A percentile compares a stretch with the other conserved stretches of the same genome.
These are phyloP conservation scores for Spatula clypeata DNA, from an alignment of 2,797 vertebrate genomes.

Conservation along the genomic window DNA sequence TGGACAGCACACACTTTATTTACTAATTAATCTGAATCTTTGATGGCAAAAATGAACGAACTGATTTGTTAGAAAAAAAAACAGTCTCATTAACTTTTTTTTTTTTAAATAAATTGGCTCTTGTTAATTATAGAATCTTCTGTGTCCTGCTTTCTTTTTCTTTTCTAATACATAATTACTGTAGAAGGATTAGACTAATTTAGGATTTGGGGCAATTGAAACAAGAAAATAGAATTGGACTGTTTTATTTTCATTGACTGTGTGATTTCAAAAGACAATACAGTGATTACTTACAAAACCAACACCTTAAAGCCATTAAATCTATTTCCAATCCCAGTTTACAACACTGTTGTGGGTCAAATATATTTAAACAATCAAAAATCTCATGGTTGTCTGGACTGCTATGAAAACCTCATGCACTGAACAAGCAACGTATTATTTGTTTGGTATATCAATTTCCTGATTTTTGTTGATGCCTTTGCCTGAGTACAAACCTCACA, in stretches of 20 bases:
- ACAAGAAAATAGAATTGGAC: neutral
- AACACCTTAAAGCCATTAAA: neutral
- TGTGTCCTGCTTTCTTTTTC: neutral
- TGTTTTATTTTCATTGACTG: neutral
- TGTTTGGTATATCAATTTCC: neutral
- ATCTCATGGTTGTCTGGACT: neutral
- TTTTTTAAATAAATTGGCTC: neutral
- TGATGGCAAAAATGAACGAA: neutral
- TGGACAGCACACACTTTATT: neutral
- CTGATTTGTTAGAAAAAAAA: neutral
- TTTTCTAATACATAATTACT: neutral
- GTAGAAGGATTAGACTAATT: neutral
- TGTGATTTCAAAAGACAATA: neutral
- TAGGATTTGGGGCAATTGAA: neutral
- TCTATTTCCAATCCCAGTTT: neutral
- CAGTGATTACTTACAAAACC: neutral
- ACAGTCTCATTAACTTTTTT: neutral
- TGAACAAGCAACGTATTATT: neutral
- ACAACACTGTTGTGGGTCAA: rapidly evolving
- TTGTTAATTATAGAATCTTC: neutral
- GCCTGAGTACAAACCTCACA: neutral
- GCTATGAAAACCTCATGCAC: neutral
- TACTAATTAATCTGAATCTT: neutral
- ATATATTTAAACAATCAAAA: neutral
- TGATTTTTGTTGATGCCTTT: neutral